Conservation (phyloP, 1,140 invertebrate species). For the Trichonephila inaurata region DNA sequence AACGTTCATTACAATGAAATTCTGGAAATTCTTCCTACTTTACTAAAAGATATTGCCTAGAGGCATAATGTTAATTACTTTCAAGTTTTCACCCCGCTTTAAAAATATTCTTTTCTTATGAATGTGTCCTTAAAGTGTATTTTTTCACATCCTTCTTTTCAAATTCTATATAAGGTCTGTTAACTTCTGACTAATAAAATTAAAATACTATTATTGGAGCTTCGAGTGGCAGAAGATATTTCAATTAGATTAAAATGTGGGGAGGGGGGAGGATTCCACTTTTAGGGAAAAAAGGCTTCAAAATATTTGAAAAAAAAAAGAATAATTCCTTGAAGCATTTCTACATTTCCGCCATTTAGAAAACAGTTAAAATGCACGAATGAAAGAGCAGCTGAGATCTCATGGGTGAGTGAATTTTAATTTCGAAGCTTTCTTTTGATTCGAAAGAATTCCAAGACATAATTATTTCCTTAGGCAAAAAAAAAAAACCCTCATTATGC, state of each 20-base stretch:
- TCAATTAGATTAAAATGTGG: not conserved
- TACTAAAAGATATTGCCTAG: not conserved
- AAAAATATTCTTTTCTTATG: not conserved
- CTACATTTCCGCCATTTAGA: not conserved
- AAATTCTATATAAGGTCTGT: not conserved
- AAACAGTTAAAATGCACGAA: not conserved
- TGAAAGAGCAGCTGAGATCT: not conserved
- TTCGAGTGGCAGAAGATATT: slow-evolving; percentile 10
- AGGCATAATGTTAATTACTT: slow-evolving; percentile 20
- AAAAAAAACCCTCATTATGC: not conserved
- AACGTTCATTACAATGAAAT: not conserved
- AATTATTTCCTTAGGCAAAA: not conserved
- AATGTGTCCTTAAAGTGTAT: not conserved
- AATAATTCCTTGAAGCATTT: not conserved
- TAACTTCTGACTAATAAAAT: not conserved
- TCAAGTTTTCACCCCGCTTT: not conserved
- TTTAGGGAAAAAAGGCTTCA: not conserved
- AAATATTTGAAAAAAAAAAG: slow-evolving; percentile 31
- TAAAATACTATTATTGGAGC: not conserved
- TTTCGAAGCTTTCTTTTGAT: not conserved
- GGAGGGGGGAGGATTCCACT: no score
- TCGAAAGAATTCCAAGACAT: not conserved
- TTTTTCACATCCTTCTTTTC: not conserved
- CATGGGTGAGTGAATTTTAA: slow-evolving; percentile 4
- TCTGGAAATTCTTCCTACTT: not conserved